These are phyloP conservation scores for Premnoplex brunnescens DNA, from an alignment of 2,797 vertebrate genomes.

Conservation along the genomic window DNA sequence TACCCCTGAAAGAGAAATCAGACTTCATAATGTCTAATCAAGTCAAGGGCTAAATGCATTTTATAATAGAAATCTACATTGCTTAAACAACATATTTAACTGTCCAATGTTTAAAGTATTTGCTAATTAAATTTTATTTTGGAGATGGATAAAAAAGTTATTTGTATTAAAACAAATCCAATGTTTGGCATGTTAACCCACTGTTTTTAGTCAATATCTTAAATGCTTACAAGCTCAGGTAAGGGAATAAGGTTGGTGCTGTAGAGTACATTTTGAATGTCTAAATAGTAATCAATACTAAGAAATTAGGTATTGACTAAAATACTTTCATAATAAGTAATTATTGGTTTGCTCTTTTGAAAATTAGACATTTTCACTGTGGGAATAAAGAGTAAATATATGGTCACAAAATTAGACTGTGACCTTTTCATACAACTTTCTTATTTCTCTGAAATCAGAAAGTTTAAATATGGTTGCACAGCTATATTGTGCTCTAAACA, in stretches of 20 bases:
- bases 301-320: conserved; percentile 98
- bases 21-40: background rate
- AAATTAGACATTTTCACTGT: conserved; percentile 88
- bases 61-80: background rate
- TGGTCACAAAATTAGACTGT: conserved; percentile 80
- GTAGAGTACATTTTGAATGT: conserved; percentile 90
- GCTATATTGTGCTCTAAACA: conserved; percentile 74
- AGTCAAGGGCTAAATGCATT: background rate
- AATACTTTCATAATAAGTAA: conserved; percentile 94
- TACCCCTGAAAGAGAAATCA: background rate
- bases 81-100: background rate
- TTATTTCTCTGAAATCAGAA: conserved; percentile 74
- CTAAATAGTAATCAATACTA: conserved; percentile 93
- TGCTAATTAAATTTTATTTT: conserved; percentile 48
- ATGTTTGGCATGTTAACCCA: conserved; percentile 90
- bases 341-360: conserved; percentile 96
- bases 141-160: conserved; percentile 30
- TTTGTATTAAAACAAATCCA: conserved; percentile 88
- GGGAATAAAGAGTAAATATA: conserved; percentile 83
- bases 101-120: conserved; percentile 26
- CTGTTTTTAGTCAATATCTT: conserved; percentile 85
- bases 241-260: conserved; percentile 81
- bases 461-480: conserved; percentile 81
- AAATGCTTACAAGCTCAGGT: conserved; percentile 86
- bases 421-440: conserved; percentile 76